A percentile compares a stretch with the other conserved stretches of the same genome.
Conservation (phyloP, 2,113 vertebrate species). For the Oncorhynchus mykiss region DNA sequence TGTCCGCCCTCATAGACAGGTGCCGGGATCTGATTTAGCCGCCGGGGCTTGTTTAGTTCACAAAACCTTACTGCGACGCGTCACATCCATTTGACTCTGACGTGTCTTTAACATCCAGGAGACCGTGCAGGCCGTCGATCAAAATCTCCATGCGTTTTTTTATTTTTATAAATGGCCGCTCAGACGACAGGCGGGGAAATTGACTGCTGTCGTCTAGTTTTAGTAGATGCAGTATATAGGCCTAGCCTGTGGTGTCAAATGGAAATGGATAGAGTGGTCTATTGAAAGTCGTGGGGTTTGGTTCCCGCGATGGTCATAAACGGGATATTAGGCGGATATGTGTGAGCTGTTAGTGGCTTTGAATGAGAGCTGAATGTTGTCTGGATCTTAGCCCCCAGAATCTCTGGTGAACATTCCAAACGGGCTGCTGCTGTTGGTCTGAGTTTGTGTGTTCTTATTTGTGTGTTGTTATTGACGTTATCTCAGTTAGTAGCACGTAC, state of each 20-base stretch:
- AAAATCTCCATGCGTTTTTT: no score
- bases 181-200: neutral
- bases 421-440: neutral
- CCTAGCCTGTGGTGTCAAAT: neutral
- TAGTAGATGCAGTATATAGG: neutral
- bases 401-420: no score
- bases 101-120: neutral
- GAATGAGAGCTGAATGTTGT: no score
- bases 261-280: neutral
- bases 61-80: neutral
- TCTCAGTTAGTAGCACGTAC: slow-evolving; percentile 12
- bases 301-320: no score
- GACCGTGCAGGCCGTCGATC: neutral
- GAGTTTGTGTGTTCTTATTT: neutral
- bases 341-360: no score
- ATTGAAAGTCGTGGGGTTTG: neutral
- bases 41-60: no score
- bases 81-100: neutral
- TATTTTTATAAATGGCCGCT: neutral
- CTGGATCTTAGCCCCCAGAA: no score
- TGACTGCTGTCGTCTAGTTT: neutral
- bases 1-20: no score
- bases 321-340: no score
- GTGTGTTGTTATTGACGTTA: slow-evolving; percentile 8
- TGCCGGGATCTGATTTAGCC: no score